Base-by-base conservation (phyloP, 2,888 invertebrate genomes). In the Melinaea marsaeus region DNA sequence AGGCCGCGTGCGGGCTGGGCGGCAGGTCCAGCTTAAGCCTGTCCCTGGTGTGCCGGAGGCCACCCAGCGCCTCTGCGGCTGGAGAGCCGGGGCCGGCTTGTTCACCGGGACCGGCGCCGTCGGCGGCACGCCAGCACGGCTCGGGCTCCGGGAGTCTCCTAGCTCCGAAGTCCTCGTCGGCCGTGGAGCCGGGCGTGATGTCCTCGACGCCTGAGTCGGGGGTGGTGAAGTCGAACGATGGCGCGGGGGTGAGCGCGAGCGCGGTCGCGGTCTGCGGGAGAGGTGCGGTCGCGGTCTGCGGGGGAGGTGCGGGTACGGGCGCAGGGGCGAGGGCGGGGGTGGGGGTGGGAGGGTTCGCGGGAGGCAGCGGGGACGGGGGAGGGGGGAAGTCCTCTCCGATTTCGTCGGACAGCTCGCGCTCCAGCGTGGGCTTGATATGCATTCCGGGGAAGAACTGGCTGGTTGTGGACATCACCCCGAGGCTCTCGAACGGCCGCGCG, bases 361-460 rank as follows among this genome's bases (percentile, higher is more conserved):
- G 68, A 0, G 70, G 62, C 6, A 78, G 77, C 0, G 80, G 80
- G 69, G 64, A 51, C 3, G 71, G 67, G 3, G 79, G 69, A 4
- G 79, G 80, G 0, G 80, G 80, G 70, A 79, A 79, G 57, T 79
- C 79, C 3, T 80, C 80, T 0, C 71, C 63, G 60, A 74, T 69
- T 60, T 81, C 84, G 46, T 82, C 84, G 51, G 78, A 67, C 9
- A 78, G 71, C 33, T 80, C 79, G 4, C 77, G 75, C 48, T 81
- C 83, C 4, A 81, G 69, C 1, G 81, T 74, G 32, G 81, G 73
- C 74, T 87, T 86, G 65, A 82, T 73, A 72, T 86, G 85, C 80
- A 90, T 88, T 60, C 94, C 94, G 47, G 95, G 94, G 88, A 94
- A 95, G 88, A 95, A 95, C 84, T 94, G 94, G 77, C 94, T 94